Conservation (phyloP, 2,113 vertebrate genomes). For the Equus przewalskii region DNA sequence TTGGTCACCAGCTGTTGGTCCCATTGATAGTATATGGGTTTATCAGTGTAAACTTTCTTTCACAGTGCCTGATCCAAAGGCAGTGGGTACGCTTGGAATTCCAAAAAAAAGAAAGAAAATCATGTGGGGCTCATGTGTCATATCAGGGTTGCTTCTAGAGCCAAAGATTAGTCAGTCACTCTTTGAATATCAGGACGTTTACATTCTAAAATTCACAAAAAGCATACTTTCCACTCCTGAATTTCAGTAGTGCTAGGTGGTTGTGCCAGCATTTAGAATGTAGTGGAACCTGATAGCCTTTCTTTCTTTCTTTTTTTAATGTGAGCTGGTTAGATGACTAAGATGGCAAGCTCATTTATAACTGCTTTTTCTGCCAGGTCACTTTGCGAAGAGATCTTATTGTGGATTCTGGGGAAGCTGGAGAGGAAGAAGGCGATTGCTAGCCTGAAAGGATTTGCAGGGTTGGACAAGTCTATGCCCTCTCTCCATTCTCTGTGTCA, state of each 20-base stretch:
- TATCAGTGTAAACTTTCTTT: constrained; percentile 1
- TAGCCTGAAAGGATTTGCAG: constrained; percentile 88
- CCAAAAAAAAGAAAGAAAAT: neutral
- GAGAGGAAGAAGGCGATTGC: constrained; percentile 85
- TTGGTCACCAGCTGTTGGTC: constrained; percentile 10
- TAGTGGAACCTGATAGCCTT: constrained; percentile 47
- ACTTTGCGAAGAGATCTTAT: constrained; percentile 93
- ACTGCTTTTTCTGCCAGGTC: constrained; percentile 87
- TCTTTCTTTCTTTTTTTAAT: constrained; percentile 4
- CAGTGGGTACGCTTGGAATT: neutral
- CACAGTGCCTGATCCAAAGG: neutral
- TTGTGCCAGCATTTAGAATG: constrained; percentile 32
- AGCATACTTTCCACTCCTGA: fast-evolving
- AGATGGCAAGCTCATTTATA: constrained; percentile 62
- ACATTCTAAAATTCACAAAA: constrained; percentile 37
- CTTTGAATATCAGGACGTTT: constrained; percentile 51
- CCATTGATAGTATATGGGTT: neutral
- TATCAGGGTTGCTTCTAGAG: constrained; percentile 17
- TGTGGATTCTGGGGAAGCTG: constrained; percentile 93
- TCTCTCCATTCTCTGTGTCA: constrained; percentile 85
- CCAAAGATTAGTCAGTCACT: constrained; percentile 44
- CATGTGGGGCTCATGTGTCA: neutral
- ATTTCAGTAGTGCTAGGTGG: neutral
- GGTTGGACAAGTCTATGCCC: constrained; percentile 82
- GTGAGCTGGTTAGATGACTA: constrained; percentile 52